A percentile compares a stretch with the other conserved stretches of the same genome.
These are phyloP conservation scores for Henricia sp. DNA, from an alignment of 53 echinoderm and acorn worm species.

Conservation along the genomic window DNA sequence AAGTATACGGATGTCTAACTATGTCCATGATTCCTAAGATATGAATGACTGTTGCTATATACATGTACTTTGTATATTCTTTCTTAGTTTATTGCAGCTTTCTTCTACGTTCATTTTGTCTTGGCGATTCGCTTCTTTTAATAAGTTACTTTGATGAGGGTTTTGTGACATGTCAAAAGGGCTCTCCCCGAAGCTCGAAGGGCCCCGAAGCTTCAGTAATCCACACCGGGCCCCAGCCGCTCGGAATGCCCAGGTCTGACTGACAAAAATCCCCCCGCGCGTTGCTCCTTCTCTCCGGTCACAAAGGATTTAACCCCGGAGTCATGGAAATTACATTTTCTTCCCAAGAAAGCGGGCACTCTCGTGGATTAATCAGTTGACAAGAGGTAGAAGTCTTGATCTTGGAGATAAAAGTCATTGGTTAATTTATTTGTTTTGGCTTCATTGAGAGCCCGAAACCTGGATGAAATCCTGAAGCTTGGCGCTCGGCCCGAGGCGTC, in stretches of 20 bases:
- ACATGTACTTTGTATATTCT: no score
- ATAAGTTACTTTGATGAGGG: no score
- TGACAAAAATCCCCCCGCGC: slow-evolving; percentile 9
- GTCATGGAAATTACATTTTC: slow-evolving; percentile 53
- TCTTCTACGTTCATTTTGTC: no score
- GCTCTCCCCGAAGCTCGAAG: not conserved
- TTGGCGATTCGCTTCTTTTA: no score
- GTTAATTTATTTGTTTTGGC: slow-evolving; percentile 18
- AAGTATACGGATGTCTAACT: no score
- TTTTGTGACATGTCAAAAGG: no score
- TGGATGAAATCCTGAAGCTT: no score
- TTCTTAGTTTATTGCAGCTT: no score
- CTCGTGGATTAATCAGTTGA: slow-evolving; percentile 29
- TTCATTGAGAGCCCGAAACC: no score
- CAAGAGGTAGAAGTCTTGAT: slow-evolving; percentile 36
- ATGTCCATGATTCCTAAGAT: no score
- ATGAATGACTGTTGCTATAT: no score
- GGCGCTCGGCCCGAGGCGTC: no score
- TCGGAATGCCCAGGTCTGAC: slow-evolving; percentile 1
- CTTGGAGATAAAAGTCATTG: slow-evolving; percentile 36
- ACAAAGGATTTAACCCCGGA: slow-evolving; percentile 26
- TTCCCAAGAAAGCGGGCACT: slow-evolving; percentile 28
- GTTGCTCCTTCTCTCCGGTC: not conserved
- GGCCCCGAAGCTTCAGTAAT: slow-evolving; percentile 15
- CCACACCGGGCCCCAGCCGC: slow-evolving; percentile 22